Conservation (phyloP, 2,113 vertebrate species). For the Nestor notabilis region DNA sequence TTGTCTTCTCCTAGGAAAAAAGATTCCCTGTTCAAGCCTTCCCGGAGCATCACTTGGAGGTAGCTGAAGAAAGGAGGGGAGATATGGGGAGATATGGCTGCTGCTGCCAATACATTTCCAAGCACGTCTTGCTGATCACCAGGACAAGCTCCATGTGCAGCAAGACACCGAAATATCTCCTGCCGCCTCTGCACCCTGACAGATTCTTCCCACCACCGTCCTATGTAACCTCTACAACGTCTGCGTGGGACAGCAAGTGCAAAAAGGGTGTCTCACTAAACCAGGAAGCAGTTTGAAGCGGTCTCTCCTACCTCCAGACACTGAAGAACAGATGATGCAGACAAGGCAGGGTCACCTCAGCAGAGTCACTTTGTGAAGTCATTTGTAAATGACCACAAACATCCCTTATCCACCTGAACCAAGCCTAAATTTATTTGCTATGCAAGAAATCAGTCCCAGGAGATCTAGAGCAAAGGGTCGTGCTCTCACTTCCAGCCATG, state of each 20-base stretch:
- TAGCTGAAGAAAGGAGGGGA: neutral
- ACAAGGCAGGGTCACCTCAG: neutral
- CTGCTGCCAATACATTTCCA: neutral
- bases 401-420: neutral
- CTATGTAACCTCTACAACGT: neutral
- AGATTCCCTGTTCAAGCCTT: neutral
- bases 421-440: neutral
- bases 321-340: accelerated
- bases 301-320: neutral
- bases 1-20: neutral
- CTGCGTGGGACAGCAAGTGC: neutral
- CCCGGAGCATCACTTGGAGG: neutral
- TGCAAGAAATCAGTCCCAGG: neutral
- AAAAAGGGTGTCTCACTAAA: neutral
- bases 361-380: neutral
- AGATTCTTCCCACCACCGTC: neutral
- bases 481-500: accelerated
- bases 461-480: neutral
- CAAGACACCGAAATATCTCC: neutral
- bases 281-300: neutral
- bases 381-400: neutral
- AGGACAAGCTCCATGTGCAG: neutral
- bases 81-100: neutral
- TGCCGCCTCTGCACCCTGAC: neutral
- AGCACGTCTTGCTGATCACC: neutral